Percentiles rank a stretch among this genome's conserved stretches.
Conservation (phyloP, 2,113 vertebrate species). For the Alethe castanea region DNA sequence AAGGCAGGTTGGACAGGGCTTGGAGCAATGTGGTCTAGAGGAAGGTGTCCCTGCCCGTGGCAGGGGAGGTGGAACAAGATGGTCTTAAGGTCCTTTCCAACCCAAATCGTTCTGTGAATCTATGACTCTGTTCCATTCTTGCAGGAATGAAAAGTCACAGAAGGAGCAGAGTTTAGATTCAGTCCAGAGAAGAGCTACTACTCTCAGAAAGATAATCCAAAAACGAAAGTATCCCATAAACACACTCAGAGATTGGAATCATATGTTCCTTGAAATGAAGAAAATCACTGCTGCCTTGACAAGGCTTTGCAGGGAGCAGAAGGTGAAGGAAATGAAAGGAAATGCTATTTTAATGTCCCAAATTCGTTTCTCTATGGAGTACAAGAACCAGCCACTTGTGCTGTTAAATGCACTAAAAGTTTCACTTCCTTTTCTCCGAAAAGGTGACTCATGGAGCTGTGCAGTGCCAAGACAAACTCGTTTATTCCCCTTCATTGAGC, state of each 20-base stretch:
- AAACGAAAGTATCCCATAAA: background rate
- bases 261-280: background rate
- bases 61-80: background rate
- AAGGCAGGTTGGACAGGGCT: background rate
- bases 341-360: background rate
- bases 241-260: background rate
- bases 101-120: background rate
- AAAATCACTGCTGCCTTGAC: background rate
- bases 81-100: background rate
- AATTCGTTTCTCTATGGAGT: background rate
- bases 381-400: background rate
- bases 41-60: background rate
- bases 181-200: background rate
- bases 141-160: background rate
- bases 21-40: background rate
- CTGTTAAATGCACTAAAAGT: background rate
- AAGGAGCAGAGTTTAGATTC: background rate
- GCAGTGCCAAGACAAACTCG: background rate
- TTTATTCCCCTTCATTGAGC: background rate
- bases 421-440: background rate
- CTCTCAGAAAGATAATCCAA: background rate
- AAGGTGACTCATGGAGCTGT: slow-evolving; percentile 28
- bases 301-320: background rate
- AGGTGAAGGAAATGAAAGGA: background rate
- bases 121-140: background rate